Percentiles rank a stretch among this genome's conserved stretches.
Evolutionary conservation across 2,797 vertebrate genomes (phyloP).

Genomic region (Poeciliopsis gracilis): DNA sequence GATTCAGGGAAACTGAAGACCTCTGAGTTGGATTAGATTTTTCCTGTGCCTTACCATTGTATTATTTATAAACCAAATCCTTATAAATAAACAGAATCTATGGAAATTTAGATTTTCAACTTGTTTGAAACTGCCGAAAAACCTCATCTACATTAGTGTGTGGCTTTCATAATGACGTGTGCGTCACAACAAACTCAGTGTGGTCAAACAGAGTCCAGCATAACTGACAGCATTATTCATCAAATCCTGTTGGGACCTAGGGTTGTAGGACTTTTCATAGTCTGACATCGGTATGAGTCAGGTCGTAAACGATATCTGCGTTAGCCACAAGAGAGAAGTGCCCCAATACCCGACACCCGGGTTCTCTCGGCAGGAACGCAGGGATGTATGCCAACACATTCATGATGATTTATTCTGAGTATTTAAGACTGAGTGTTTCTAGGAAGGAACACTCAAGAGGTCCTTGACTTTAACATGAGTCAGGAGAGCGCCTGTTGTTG

Average conservation of each 20-base stretch:
- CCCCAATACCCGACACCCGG: constrained; percentile 49
- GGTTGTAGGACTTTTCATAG: constrained; percentile 42
- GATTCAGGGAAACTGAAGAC: neutral
- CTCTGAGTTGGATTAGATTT: neutral
- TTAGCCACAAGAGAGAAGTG: constrained; percentile 40
- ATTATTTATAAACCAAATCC: neutral
- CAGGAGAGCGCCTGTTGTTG: constrained; percentile 49
- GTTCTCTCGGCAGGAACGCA: constrained; percentile 53
- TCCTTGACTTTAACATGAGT: constrained; percentile 30
- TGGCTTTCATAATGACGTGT: constrained; percentile 52
- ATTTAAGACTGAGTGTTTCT: constrained; percentile 48
- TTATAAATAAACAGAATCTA: neutral
- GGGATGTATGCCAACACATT: constrained; percentile 43
- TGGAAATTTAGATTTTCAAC: constrained; percentile 25
- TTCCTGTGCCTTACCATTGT: neutral
- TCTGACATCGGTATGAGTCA: constrained; percentile 57
- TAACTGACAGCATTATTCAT: constrained; percentile 35
- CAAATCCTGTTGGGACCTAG: constrained; percentile 25
- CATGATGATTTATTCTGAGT: constrained; percentile 59
- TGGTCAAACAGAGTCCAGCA: constrained; percentile 24
- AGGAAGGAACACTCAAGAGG: constrained; percentile 48
- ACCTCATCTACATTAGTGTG: constrained; percentile 21
- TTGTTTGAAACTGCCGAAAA: constrained; percentile 13
- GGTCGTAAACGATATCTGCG: constrained; percentile 61
- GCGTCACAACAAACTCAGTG: constrained; percentile 42